These are phyloP conservation scores for Cheilosia urbana DNA, from an alignment of 2,888 invertebrate species.

Conservation along the genomic window DNA sequence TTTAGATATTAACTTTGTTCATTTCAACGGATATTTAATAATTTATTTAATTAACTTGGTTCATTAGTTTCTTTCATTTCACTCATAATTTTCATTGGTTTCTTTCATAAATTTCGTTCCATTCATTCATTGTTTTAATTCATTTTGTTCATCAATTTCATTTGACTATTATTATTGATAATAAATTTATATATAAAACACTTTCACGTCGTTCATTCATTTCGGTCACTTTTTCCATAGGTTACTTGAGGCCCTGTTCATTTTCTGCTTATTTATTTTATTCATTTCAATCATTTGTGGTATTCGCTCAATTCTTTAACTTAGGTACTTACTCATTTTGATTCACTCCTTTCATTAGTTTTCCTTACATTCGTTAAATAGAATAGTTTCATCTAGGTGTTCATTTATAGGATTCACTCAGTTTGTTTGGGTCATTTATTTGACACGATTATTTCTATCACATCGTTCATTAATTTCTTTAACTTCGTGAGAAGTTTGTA, in stretches of 20 bases:
- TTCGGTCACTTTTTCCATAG: not conserved
- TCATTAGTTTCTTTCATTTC: not conserved
- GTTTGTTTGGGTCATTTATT: too few species aligned
- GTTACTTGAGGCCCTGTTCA: not conserved
- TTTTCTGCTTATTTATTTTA: not conserved
- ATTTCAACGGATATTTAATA: not conserved
- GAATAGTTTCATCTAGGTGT: too few species aligned
- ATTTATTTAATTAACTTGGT: not conserved
- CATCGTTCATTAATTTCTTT: too few species aligned
- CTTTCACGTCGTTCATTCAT: not conserved
- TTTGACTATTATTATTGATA: too few species aligned
- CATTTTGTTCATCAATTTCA: not conserved
- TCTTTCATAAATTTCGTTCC: not conserved
- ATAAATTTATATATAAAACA: too few species aligned
- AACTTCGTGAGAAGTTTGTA: too few species aligned
- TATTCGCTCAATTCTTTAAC: too few species aligned
- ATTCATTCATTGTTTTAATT: not conserved
- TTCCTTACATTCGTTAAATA: too few species aligned
- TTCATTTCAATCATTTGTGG: not conserved
- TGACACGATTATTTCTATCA: too few species aligned
- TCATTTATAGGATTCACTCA: too few species aligned
- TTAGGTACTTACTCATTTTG: too few species aligned
- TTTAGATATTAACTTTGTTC: not conserved
- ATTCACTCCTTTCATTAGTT: not conserved
- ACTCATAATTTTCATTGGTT: not conserved